Evolutionary conservation across 2,113 vertebrate species (phyloP).

Genomic region (Colistium nudipinnis): DNA sequence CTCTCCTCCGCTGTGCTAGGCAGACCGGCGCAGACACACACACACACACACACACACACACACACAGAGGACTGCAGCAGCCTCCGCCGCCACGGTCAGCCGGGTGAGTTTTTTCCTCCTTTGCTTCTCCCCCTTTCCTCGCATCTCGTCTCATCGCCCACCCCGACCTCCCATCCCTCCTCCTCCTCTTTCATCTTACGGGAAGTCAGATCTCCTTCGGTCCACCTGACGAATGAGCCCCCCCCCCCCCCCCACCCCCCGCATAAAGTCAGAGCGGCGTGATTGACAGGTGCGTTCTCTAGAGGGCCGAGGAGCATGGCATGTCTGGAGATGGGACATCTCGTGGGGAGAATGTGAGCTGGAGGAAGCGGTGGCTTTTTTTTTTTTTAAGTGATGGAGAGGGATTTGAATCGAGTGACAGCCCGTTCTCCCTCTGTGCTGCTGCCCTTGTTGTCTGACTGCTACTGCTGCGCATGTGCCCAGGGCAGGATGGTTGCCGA

Average conservation of each 20-base stretch:
- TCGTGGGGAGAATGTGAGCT: constrained; percentile 25
- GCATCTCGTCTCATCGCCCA: constrained; percentile 36
- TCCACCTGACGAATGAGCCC: constrained; percentile 53
- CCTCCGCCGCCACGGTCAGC: constrained; percentile 52
- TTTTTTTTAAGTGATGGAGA: constrained; percentile 1
- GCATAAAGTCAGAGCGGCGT: constrained; percentile 43
- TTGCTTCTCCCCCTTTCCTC: constrained; percentile 40
- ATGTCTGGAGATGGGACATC: constrained; percentile 35
- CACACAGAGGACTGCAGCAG: constrained; percentile 68
- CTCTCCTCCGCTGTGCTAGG: constrained; percentile 51
- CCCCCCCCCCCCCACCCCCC: constrained; percentile 47
- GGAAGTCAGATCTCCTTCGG: constrained; percentile 45
- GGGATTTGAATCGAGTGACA: constrained; percentile 21
- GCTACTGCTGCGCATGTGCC: constrained; percentile 20
- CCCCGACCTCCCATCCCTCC: constrained; percentile 29
- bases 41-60: constrained; percentile 39
- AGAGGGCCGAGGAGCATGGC: constrained; percentile 34
- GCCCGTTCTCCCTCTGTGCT: constrained; percentile 37
- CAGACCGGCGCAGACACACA: constrained; percentile 50
- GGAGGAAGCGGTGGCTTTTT: constrained; percentile 32
- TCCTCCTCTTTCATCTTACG: constrained; percentile 30
- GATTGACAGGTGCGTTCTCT: constrained; percentile 64
- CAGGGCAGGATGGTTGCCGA: constrained; percentile 21
- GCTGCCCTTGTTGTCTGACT: constrained; percentile 39
- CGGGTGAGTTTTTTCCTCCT: constrained; percentile 70